phyloP scores from a whole-genome alignment of 1,140 invertebrate genomes.

The Anastatus disparis region DNA sequence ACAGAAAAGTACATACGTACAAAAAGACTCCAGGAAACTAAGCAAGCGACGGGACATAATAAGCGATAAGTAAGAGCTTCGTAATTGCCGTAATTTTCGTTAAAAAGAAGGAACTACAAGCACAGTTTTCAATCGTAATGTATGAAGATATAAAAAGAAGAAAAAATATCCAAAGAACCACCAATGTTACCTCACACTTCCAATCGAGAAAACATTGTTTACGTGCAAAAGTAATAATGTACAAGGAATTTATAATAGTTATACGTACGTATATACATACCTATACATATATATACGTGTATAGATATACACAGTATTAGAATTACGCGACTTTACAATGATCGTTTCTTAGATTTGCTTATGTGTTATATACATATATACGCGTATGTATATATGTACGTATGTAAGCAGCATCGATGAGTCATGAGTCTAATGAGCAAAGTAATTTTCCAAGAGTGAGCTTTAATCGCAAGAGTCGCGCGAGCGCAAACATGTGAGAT shows the following conservation, averaged over 20 bases:
- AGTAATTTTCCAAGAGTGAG: conserved; percentile 11
- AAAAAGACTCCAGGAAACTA: too few relatives aligned
- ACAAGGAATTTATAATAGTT: neutral
- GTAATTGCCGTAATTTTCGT: conserved; percentile 30
- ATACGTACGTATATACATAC: too few relatives aligned
- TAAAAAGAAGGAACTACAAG: too few relatives aligned
- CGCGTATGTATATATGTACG: too few relatives aligned
- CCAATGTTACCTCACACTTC: conserved; percentile 1
- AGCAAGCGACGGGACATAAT: neutral
- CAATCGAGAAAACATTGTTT: conserved; percentile 29
- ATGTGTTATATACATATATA: too few relatives aligned
- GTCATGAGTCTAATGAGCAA: conserved; percentile 1
- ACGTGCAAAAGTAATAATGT: neutral
- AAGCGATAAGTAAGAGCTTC: conserved; percentile 14
- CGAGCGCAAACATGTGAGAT: neutral
- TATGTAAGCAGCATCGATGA: too few relatives aligned
- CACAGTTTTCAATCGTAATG: too few relatives aligned
- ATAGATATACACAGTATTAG: neutral
- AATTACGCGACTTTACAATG: neutral
- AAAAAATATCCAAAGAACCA: neutral
- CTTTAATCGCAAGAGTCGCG: neutral
- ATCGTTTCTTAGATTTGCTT: conserved; percentile 2
- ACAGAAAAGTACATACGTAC: too few relatives aligned
- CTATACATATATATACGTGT: neutral
- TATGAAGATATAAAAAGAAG: too few relatives aligned